A percentile compares a stretch with the other conserved stretches of the same genome.
phyloP scores from a whole-genome alignment of 2,797 vertebrate genomes.

The Typhlichthys subterraneus region DNA sequence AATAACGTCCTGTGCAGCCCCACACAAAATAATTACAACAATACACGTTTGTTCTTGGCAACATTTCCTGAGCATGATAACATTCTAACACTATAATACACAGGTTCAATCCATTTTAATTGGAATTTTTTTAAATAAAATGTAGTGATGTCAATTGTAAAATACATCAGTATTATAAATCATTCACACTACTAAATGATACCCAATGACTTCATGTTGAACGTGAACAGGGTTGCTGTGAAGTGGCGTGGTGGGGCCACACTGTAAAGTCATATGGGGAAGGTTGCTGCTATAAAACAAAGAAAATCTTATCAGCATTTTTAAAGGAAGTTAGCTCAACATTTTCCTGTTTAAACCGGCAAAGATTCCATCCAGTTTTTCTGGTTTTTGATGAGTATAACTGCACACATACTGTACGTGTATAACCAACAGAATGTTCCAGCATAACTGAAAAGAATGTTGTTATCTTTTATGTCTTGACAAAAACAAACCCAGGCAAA shows the following conservation, averaged over 20 bases:
- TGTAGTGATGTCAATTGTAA: slow-evolving; percentile 1
- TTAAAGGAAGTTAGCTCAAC: slow-evolving; percentile 13
- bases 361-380: slow-evolving; percentile 53
- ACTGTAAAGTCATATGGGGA: no score
- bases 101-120: no score
- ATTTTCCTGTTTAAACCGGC: slow-evolving; percentile 13
- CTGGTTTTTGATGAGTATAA: slow-evolving; percentile 64
- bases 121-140: no score
- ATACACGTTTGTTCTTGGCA: neutral
- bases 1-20: slow-evolving; percentile 55
- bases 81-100: no score
- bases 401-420: slow-evolving; percentile 28
- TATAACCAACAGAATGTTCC: slow-evolving; percentile 57
- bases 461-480: slow-evolving; percentile 50
- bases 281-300: neutral
- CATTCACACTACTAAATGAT: neutral
- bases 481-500: slow-evolving; percentile 7
- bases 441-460: slow-evolving; percentile 51
- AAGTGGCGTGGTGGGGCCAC: no score
- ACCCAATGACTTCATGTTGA: neutral
- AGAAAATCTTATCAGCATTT: slow-evolving; percentile 29
- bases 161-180: neutral
- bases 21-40: slow-evolving; percentile 5
- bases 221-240: no score
- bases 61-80: no score